Conservation (phyloP, 1,140 invertebrate species). For the Listronotus oregonensis region DNA sequence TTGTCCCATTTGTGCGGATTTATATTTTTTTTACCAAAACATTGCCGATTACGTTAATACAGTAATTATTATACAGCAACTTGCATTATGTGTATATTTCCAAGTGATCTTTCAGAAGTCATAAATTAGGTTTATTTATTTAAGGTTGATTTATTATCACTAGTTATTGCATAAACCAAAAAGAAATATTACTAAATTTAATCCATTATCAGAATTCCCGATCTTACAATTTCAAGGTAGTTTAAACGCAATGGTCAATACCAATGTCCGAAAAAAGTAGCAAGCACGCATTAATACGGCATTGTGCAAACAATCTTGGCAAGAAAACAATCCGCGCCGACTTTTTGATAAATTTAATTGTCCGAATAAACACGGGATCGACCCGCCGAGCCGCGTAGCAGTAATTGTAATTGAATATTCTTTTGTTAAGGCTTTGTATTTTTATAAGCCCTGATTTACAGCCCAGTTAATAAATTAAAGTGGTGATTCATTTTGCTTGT, state of each 20-base stretch:
- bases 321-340: neutral
- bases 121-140: too few species aligned
- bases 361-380: neutral
- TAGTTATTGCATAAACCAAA: neutral
- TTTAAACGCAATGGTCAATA: constrained; percentile 5
- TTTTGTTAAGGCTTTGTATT: neutral
- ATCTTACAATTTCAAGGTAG: constrained; percentile 5
- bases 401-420: constrained; percentile 9
- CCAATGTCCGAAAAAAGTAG: constrained; percentile 5
- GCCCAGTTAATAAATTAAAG: constrained; percentile 1
- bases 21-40: too few species aligned
- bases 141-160: neutral
- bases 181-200: constrained; percentile 6
- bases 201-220: neutral
- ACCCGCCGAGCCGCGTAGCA: neutral
- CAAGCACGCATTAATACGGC: neutral
- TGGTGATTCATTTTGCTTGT: neutral
- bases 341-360: constrained; percentile 6
- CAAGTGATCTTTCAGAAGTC: too few species aligned
- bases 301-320: constrained; percentile 2
- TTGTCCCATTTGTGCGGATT: too few species aligned
- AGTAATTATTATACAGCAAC: too few species aligned
- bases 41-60: too few species aligned
- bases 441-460: constrained; percentile 1
- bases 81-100: too few species aligned